Percentiles rank a stretch among this genome's conserved stretches.
Conservation (phyloP, 2,888 invertebrate genomes). For the Ditylenchus weischeri region DNA sequence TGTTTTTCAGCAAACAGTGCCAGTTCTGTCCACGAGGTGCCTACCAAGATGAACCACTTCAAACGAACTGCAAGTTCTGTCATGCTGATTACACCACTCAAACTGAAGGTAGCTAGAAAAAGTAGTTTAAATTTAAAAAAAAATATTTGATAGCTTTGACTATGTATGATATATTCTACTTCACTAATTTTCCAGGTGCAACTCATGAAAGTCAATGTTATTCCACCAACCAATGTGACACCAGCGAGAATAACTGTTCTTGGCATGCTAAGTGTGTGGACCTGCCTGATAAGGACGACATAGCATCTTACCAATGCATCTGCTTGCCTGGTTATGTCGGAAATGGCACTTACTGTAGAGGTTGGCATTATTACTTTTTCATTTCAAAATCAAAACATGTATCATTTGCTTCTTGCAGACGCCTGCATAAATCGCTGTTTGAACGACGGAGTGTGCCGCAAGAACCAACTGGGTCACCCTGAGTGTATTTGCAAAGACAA, state of each 20-base stretch:
- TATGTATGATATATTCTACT: too few species aligned
- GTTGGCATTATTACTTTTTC: constrained; percentile 26
- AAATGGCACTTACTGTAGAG: constrained; percentile 57
- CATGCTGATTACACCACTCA: constrained; percentile 84
- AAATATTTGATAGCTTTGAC: too few species aligned
- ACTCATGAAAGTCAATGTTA: constrained; percentile 57
- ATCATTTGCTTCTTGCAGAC: constrained; percentile 38
- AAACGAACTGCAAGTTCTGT: constrained; percentile 83
- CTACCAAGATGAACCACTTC: constrained; percentile 86
- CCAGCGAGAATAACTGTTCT: constrained; percentile 58
- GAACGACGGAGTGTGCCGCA: constrained; percentile 58
- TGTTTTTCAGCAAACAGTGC: constrained; percentile 73
- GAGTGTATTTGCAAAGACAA: constrained; percentile 58
- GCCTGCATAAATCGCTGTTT: constrained; percentile 58
- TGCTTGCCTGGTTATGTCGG: constrained; percentile 90
- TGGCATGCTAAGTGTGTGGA: constrained; percentile 58
- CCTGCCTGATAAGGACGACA: constrained; percentile 56
- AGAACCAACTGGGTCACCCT: constrained; percentile 55
- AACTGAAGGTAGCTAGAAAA: constrained; percentile 33
- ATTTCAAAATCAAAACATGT: constrained; percentile 3
- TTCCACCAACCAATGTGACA: constrained; percentile 58
- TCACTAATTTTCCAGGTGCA: constrained; percentile 40
- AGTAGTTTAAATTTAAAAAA: too few species aligned
- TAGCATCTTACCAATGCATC: constrained; percentile 70
- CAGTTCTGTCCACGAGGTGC: constrained; percentile 85